Percentiles rank a stretch among this genome's conserved stretches.
Evolutionary conservation across 2,113 vertebrate species (phyloP).

Genomic region (Pangasianodon hypophthalmus): DNA sequence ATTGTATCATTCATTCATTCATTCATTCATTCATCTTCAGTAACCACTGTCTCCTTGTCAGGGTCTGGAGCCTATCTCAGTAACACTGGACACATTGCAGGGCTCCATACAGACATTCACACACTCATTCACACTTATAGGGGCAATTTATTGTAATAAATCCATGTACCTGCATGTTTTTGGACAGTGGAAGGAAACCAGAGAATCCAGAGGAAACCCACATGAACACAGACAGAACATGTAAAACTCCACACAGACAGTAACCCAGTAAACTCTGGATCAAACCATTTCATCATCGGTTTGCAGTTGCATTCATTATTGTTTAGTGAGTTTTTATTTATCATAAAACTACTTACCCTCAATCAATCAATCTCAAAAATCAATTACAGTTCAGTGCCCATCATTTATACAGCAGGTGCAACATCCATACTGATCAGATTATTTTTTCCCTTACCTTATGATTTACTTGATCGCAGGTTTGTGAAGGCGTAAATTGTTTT

Average conservation of each 20-base stretch:
- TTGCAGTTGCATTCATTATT: background rate
- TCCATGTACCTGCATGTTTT: background rate
- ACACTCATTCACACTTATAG: too few species aligned
- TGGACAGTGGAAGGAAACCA: background rate
- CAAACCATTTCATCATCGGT: background rate
- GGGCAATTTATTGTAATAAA: background rate
- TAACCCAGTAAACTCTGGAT: background rate
- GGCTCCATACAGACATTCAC: background rate
- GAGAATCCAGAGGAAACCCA: background rate
- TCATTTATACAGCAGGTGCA: conserved; percentile 2
- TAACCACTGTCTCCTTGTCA: background rate
- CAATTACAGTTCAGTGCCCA: background rate
- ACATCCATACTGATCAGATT: background rate
- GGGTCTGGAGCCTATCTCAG: background rate
- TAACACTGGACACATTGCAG: background rate
- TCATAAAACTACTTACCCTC: background rate
- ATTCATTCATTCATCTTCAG: background rate
- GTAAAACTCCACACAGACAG: background rate
- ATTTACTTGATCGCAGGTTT: conserved; percentile 17
- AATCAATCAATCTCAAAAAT: background rate
- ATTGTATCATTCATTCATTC: background rate
- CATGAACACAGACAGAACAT: background rate
- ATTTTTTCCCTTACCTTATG: conserved; percentile 37
- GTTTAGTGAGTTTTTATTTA: background rate
- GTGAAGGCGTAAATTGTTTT: background rate